phyloP scores from a whole-genome alignment of 1,140 invertebrate species.

The Hylyphantes graminicola region DNA sequence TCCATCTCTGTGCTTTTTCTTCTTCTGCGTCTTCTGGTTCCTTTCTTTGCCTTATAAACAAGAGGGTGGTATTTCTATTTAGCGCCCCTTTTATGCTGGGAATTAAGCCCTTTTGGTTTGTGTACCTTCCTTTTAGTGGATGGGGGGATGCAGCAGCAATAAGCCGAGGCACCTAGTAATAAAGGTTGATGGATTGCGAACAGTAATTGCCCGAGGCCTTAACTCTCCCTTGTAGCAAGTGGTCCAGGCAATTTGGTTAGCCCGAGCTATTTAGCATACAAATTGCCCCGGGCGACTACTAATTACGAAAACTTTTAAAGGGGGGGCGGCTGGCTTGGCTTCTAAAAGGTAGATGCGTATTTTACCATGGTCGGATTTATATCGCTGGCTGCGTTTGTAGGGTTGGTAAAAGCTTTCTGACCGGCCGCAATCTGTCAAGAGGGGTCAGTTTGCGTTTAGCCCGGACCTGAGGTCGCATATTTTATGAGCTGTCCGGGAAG shows the following conservation, averaged over 20 bases:
- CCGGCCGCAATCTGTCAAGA: slow-evolving; percentile 28
- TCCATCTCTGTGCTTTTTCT: slow-evolving; percentile 40
- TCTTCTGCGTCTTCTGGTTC: neutral
- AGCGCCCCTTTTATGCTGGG: slow-evolving; percentile 6
- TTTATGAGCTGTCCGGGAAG: slow-evolving; percentile 42
- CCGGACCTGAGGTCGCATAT: slow-evolving; percentile 34
- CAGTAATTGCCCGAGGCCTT: slow-evolving; percentile 56
- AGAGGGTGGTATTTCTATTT: slow-evolving; percentile 38
- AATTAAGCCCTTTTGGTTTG: slow-evolving; percentile 41
- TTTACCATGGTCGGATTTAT: slow-evolving; percentile 36
- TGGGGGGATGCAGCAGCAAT: slow-evolving; percentile 20
- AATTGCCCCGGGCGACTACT: slow-evolving; percentile 58
- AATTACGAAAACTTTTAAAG: slow-evolving; percentile 59
- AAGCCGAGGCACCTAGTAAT: slow-evolving; percentile 57
- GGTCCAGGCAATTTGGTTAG: slow-evolving; percentile 61
- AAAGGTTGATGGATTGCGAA: slow-evolving; percentile 60
- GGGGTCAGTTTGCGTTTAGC: slow-evolving; percentile 43
- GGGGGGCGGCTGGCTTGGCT: slow-evolving; percentile 16
- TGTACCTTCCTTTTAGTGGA: slow-evolving; percentile 29
- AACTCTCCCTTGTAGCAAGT: slow-evolving; percentile 48
- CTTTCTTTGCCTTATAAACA: slow-evolving; percentile 31
- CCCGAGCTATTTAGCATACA: slow-evolving; percentile 59
- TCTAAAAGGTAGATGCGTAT: slow-evolving; percentile 3
- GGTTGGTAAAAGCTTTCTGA: neutral
- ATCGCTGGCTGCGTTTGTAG: slow-evolving; percentile 13